These are phyloP conservation scores for Sinocyclocheilus anshuiensis DNA, from an alignment of 2,113 vertebrate species.

Conservation along the genomic window DNA sequence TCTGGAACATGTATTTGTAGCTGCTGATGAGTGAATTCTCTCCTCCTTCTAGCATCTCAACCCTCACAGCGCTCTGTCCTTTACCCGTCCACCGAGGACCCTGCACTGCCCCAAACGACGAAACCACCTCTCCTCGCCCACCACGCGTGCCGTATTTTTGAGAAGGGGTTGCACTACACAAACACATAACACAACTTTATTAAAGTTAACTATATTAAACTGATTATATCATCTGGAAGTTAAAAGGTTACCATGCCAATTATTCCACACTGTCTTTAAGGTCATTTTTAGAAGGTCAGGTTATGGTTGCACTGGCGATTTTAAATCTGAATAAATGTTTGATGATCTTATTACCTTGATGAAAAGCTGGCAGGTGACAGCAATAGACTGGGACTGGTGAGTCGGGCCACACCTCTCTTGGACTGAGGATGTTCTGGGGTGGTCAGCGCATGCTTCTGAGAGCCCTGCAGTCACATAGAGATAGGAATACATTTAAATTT, in stretches of 20 bases:
- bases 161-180: conserved; percentile 81
- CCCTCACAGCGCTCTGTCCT: conserved; percentile 58
- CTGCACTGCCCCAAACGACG: conserved; percentile 74
- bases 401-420: conserved; percentile 74
- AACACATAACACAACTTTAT: conserved; percentile 11
- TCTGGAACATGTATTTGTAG: conserved; percentile 95
- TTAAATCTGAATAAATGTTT: not conserved
- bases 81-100: conserved; percentile 78
- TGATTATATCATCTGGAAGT: not conserved
- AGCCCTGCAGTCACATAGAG: conserved; percentile 65
- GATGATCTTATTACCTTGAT: conserved; percentile 76
- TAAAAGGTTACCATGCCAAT: not conserved
- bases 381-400: conserved; percentile 79
- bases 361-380: conserved; percentile 88
- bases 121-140: conserved; percentile 85
- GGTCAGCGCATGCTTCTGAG: conserved; percentile 82
- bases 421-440: conserved; percentile 85
- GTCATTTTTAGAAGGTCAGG: not conserved
- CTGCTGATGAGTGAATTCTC: conserved; percentile 70
- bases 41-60: conserved; percentile 65
- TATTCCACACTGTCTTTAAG: not conserved
- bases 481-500: not conserved
- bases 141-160: conserved; percentile 84
- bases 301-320: not conserved
- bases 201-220: not conserved